Evolutionary conservation across 2,113 vertebrate species (phyloP).

Genomic region (Rhinopithecus roxellana): DNA sequence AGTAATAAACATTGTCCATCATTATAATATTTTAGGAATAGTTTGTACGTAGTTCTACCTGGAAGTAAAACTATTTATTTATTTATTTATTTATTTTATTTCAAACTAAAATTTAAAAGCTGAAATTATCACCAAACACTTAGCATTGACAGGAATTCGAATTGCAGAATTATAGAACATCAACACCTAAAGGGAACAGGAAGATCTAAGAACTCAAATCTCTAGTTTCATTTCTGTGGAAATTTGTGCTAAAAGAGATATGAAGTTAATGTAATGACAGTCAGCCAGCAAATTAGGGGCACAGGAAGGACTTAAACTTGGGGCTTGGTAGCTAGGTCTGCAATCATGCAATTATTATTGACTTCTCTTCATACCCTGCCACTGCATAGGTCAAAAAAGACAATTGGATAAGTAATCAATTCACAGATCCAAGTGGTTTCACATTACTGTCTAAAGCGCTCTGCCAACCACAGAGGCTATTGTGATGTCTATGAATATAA

Average conservation of each 20-base stretch:
- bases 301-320: neutral
- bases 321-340: neutral
- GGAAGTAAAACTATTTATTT: neutral
- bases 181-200: neutral
- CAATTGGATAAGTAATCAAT: constrained; percentile 46
- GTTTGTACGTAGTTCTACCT: neutral
- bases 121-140: neutral
- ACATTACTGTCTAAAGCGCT: constrained; percentile 64
- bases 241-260: neutral
- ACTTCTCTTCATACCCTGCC: constrained; percentile 17
- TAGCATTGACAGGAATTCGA: neutral
- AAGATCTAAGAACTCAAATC: neutral
- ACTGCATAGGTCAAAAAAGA: neutral
- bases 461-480: constrained; percentile 31
- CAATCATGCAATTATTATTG: neutral
- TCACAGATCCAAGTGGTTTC: constrained; percentile 46
- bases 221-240: neutral
- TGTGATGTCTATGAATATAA: constrained; percentile 53
- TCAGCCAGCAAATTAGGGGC: neutral
- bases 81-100: neutral
- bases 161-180: neutral
- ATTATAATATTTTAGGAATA: neutral
- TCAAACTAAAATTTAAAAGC: neutral
- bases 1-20: neutral
- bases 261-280: neutral